Base-by-base conservation (phyloP, 2,888 invertebrate species). In the Augochlorella aurata region DNA sequence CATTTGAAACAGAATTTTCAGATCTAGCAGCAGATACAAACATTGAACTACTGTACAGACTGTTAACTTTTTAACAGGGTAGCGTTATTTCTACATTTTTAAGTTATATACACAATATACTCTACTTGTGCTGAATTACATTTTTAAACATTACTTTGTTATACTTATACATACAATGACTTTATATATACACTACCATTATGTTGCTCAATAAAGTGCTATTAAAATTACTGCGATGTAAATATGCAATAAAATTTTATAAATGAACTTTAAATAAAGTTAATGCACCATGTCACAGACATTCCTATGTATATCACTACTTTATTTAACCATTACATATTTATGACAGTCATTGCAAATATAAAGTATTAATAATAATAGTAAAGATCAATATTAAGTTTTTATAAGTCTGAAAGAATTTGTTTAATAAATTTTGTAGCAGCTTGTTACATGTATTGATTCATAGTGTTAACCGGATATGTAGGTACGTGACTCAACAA, bases 161-260 rank as follows among this genome's bases (percentile, higher is more conserved):
- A 49, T 29, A 54, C 24, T 47, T 45, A 44, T 21, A 61, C 45
- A 61, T 38, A 63, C n/a, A 18, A 16, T 72, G 2, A 79, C 47
- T 1, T 68, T 58, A 67, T n/a, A 61, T 61, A 54, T 73, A 49
- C 18, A 79, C n/a, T 29, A 69, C 7, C 14, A 65, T 79, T 81
- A 74, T 70, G 70, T 81, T 81, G 79, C 81, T 74, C 70, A 74
- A 74, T 67, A 38, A 54, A 58, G 63, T 73, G 8, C 45, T 65
- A 50, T 63, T 4, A 21, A 71, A 79, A 24, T 44, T 67, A 74
- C 68, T 73, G 47, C 12, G 47, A 63, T 81, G 70, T 81, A 79
- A 81, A 80, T 81, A 81, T 67, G 67, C 61, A 79, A 79, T 79
- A 74, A 67, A 21, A 68, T 81, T 81, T 81, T 81, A 67, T 74